Conservation (phyloP, 2,888 invertebrate genomes). For the Drosophila nr. perissopoda region DNA sequence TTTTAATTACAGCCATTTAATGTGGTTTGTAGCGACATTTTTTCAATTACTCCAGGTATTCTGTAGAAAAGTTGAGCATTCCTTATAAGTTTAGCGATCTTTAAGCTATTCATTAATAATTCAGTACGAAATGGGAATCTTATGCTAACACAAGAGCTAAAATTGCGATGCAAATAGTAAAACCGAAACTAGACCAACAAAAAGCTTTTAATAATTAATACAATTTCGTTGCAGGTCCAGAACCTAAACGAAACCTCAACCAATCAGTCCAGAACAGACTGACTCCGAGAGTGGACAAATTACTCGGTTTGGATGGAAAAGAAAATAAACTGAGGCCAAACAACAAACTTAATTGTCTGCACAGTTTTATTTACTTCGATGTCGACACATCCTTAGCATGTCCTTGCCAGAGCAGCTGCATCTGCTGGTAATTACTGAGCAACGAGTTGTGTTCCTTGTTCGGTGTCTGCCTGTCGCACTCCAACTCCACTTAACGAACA, state of each 20-base stretch:
- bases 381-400: constrained; percentile 55
- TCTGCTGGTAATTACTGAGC: constrained; percentile 72
- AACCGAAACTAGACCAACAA: constrained; percentile 14
- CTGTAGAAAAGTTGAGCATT: not conserved
- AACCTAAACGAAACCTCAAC: constrained; percentile 28
- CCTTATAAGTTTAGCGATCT: not conserved
- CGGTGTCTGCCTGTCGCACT: constrained; percentile 25
- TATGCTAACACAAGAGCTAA: not conserved
- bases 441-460: constrained; percentile 49
- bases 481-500: constrained; percentile 69
- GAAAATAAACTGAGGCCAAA: constrained; percentile 63
- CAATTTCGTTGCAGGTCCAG: constrained; percentile 26
- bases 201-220: constrained; percentile 60
- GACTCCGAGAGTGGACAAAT: constrained; percentile 32
- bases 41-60: not conserved
- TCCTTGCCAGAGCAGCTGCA: constrained; percentile 53
- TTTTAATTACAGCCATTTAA: constrained; percentile 60
- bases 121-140: not conserved
- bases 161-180: constrained; percentile 1
- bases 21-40: constrained; percentile 10
- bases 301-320: constrained; percentile 46
- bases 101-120: not conserved
- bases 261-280: constrained; percentile 1
- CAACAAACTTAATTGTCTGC: constrained; percentile 76
- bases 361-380: constrained; percentile 70